Conservation (phyloP, 2,113 vertebrate species). For the Prionailurus bengalensis region DNA sequence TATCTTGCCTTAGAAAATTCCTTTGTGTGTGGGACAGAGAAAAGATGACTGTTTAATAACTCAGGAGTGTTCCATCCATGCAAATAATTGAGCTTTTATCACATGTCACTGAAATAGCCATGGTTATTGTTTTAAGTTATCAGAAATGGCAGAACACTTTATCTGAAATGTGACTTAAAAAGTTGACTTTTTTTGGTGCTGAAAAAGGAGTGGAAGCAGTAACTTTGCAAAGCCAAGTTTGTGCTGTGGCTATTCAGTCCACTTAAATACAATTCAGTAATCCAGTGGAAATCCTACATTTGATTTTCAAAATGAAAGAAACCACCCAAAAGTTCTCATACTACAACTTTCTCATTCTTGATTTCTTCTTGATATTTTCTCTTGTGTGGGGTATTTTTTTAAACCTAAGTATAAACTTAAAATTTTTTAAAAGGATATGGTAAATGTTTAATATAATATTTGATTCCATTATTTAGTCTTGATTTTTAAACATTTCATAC, state of each 20-base stretch:
- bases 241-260: neutral
- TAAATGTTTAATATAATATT: neutral
- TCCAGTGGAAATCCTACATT: neutral
- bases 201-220: neutral
- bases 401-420: neutral
- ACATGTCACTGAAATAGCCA: neutral
- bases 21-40: constrained; percentile 29
- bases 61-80: neutral
- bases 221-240: neutral
- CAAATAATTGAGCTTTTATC: constrained; percentile 28
- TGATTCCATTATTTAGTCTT: neutral
- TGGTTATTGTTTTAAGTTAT: constrained; percentile 42
- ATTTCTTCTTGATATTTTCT: constrained; percentile 12
- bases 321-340: neutral
- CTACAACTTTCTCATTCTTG: neutral
- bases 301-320: neutral
- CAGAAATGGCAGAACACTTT: neutral
- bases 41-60: constrained; percentile 40
- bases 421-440: constrained; percentile 23
- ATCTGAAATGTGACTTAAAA: neutral
- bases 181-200: constrained; percentile 2
- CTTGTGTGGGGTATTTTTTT: neutral
- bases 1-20: constrained; percentile 56
- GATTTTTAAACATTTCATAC: neutral
- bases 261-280: neutral